Percentiles rank a stretch among this genome's conserved stretches.
phyloP scores from a whole-genome alignment of 2,113 vertebrate genomes.

The Murina feae region DNA sequence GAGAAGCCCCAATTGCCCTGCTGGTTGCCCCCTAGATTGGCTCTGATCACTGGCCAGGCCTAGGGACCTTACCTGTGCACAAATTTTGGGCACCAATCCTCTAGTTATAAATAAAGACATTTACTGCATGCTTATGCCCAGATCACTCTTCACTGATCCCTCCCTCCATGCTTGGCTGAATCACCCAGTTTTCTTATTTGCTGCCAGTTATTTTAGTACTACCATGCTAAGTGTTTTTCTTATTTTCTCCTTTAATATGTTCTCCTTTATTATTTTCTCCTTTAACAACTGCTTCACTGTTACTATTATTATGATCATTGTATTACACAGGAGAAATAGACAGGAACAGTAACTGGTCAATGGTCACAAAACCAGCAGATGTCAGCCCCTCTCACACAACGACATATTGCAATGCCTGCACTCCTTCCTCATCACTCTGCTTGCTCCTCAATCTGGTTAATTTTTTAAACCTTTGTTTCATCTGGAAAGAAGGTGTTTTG shows the following conservation, averaged over 20 bases:
- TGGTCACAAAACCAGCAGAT: neutral
- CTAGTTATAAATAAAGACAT: neutral
- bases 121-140: neutral
- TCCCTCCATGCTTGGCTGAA: neutral
- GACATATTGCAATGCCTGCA: fast-evolving
- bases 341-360: neutral
- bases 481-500: neutral
- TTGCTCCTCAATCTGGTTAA: neutral
- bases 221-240: neutral
- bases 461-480: neutral
- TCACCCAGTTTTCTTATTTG: neutral
- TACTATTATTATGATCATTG: neutral
- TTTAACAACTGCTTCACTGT: neutral
- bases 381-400: neutral
- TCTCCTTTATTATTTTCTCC: neutral
- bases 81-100: no score
- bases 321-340: neutral
- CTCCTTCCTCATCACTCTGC: no score
- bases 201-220: neutral
- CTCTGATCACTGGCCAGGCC: no score
- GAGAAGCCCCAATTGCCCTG: no score
- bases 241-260: neutral
- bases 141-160: neutral
- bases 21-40: no score
- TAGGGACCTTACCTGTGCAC: no score